Base-by-base conservation (phyloP, 2,797 vertebrate species). In the Megalops cyprinoides region DNA sequence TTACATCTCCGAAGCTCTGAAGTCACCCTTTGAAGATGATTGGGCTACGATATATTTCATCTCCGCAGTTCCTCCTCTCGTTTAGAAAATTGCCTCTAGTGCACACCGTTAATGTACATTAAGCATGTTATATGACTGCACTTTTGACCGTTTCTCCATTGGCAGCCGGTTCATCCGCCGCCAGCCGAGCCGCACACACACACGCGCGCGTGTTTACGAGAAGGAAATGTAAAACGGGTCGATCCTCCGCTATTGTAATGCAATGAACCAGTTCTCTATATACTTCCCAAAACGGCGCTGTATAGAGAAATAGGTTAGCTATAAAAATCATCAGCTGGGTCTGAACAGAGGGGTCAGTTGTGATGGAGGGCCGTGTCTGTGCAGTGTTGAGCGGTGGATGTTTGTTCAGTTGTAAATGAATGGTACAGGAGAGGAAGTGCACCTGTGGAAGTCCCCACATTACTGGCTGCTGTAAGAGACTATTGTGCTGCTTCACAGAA, bases 391-490 rank as follows among this genome's bases (percentile, higher is more conserved):
- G 9, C 6, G 39, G 28, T 60, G 69, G 20, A 5, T 74, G 42
- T 60, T 74, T 49, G 69, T 73, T 46, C 25, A 48, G 51, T 42
- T 74, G 37, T 74, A 37, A 80, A 49, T 60, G 39, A 23, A 31
- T 60, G 39, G 51, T 9, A 1, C 28, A 8, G 51, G 31, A 25
- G 53, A 20, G 34, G 53, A 28, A 60, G 10, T 0, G 42, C 37
- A 71, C 42, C 69, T 74, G 53, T 39, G 42, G 79, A 80, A 80
- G 39, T 74, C 71, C 79, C 76, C 31, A 46, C 37, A 2, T 20
- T n/a, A 23, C 37, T 48, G 53, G 37, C 15, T n/a, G 6, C 42
- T 55, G 34, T 39, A 18, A 7, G 28, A 49, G 49, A 5, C 46
- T 46, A 39, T 53, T 69, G 62, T 71, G 28, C 46, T 28, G 34